A percentile compares a stretch with the other conserved stretches of the same genome.
These are phyloP conservation scores for Smutsia temminckii DNA, from an alignment of 2,797 vertebrate genomes.

Conservation along the genomic window DNA sequence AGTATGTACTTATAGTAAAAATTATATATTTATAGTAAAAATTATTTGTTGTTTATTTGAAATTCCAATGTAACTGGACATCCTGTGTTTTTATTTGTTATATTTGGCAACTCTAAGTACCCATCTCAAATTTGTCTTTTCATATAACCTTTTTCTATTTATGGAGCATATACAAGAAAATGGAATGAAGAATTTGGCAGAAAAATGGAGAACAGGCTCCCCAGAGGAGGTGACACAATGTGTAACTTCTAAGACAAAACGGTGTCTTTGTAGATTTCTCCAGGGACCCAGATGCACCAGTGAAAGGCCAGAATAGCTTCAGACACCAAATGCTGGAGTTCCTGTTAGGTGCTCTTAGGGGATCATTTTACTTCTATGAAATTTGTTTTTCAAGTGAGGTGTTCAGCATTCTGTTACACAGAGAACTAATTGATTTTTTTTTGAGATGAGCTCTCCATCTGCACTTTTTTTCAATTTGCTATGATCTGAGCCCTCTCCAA, in stretches of 20 bases:
- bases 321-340: background rate
- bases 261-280: background rate
- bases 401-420: background rate
- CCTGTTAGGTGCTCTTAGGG: background rate
- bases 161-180: background rate
- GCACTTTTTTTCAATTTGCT: background rate
- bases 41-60: background rate
- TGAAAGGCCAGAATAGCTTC: background rate
- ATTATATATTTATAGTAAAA: background rate
- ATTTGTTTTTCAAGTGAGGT: background rate
- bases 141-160: background rate
- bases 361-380: background rate
- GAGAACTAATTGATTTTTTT: background rate
- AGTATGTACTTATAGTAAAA: background rate
- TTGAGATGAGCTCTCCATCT: background rate
- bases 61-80: background rate
- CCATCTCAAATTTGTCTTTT: background rate
- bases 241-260: background rate
- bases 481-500: background rate
- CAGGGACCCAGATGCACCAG: background rate
- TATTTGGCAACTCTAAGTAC: background rate
- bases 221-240: background rate
- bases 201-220: background rate
- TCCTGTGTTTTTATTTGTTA: background rate
- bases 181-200: background rate